These are phyloP conservation scores for Dorcus hopei DNA, from an alignment of 2,888 invertebrate genomes.

Conservation along the genomic window DNA sequence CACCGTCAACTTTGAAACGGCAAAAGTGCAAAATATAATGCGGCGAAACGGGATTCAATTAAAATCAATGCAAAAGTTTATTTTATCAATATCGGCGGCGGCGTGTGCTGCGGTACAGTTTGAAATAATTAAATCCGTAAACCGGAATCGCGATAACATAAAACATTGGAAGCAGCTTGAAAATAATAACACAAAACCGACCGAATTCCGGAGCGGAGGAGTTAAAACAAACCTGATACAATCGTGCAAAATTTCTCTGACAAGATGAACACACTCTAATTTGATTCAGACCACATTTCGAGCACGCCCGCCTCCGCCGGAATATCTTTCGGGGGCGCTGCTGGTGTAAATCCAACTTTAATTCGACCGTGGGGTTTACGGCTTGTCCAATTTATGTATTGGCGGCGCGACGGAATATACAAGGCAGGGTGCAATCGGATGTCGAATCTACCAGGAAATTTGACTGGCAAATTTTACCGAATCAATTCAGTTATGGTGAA, in stretches of 20 bases:
- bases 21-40: no score
- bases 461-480: constrained; percentile 6
- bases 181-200: background rate
- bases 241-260: constrained; percentile 40
- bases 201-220: constrained; percentile 4
- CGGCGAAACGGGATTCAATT: background rate
- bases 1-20: no score
- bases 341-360: constrained; percentile 43
- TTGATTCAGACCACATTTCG: constrained; percentile 43
- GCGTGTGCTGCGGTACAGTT: background rate
- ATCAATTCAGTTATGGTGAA: background rate
- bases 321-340: constrained; percentile 36
- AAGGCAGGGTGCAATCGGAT: constrained; percentile 19
- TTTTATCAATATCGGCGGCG: background rate
- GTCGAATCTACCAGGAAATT: constrained; percentile 19
- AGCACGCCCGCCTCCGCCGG: constrained; percentile 29
- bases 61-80: constrained; percentile 1
- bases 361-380: constrained; percentile 36
- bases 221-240: constrained; percentile 40
- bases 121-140: background rate
- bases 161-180: background rate
- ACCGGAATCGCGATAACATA: background rate
- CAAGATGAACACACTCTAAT: constrained; percentile 43
- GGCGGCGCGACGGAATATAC: constrained; percentile 30
- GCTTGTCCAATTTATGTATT: constrained; percentile 41